Percentiles rank a stretch among this genome's conserved stretches.
These are phyloP conservation scores for Corticium candelabrum DNA, from an alignment of 37 sponge, comb jelly and placozoan genomes.

Conservation along the genomic window DNA sequence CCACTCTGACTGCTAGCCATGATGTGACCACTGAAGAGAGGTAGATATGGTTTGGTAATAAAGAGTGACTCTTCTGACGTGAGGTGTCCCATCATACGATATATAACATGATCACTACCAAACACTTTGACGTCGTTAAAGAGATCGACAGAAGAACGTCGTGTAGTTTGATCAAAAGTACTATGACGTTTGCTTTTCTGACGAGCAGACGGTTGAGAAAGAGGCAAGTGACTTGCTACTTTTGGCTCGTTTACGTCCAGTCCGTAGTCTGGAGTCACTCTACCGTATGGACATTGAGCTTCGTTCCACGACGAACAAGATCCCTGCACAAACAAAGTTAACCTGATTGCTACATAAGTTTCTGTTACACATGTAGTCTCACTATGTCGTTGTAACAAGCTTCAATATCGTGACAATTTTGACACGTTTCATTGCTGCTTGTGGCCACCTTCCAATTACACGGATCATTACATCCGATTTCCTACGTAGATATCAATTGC, in stretches of 20 bases:
- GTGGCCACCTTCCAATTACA: background rate
- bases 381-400: background rate
- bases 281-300: background rate
- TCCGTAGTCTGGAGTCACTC: background rate
- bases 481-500: background rate
- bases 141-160: too few relatives aligned
- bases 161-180: too few relatives aligned
- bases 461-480: background rate
- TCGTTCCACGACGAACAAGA: background rate
- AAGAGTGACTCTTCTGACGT: background rate
- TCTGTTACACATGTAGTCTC: too few relatives aligned
- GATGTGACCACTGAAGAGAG: background rate
- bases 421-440: slow-evolving; percentile 5
- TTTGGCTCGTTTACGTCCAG: background rate
- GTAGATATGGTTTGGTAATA: background rate
- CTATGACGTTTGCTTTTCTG: background rate
- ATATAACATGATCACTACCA: background rate
- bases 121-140: background rate
- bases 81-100: background rate
- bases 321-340: too few relatives aligned
- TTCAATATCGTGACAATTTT: background rate
- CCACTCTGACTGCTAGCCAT: background rate
- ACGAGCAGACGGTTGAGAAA: background rate
- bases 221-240: background rate
- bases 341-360: too few relatives aligned